Conservation (phyloP, 2,797 vertebrate species). For the Allobates femoralis region DNA sequence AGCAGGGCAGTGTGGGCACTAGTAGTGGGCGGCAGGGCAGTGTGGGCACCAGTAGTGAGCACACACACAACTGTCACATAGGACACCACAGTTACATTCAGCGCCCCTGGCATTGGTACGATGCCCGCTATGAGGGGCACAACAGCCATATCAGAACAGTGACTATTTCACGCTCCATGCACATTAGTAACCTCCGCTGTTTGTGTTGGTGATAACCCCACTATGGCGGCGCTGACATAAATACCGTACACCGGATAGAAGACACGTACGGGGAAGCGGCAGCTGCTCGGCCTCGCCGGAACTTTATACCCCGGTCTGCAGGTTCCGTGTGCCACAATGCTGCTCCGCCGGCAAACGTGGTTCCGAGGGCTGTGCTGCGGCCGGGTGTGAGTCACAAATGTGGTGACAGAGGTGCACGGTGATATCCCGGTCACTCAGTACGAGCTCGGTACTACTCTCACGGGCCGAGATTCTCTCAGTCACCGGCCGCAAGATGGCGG, state of each 20-base stretch:
- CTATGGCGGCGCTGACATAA: not conserved
- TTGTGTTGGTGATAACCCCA: not conserved
- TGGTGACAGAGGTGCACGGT: not conserved
- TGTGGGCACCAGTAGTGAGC: no score
- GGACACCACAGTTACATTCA: no score
- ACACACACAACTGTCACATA: no score
- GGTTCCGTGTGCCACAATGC: not conserved
- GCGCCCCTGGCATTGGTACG: no score
- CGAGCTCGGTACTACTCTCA: slow-evolving; percentile 25
- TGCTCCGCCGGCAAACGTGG: not conserved
- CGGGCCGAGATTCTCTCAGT: slow-evolving; percentile 52
- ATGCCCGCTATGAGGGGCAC: no score
- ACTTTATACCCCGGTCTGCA: slow-evolving; percentile 44
- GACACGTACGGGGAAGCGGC: slow-evolving; percentile 3
- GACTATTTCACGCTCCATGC: no score
- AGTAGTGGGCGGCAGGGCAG: no score
- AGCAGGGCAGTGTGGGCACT: no score
- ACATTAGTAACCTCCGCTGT: not conserved
- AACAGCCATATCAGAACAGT: no score
- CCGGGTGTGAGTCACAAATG: not conserved
- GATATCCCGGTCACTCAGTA: not conserved
- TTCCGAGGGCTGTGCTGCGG: not conserved
- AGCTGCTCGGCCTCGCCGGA: slow-evolving; percentile 41
- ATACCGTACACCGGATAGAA: not conserved
- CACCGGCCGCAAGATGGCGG: slow-evolving; percentile 62